Percentiles rank a stretch among this genome's conserved stretches.
Evolutionary conservation across 2,888 invertebrate species (phyloP).

Genomic region (Dryomyza anilis): DNA sequence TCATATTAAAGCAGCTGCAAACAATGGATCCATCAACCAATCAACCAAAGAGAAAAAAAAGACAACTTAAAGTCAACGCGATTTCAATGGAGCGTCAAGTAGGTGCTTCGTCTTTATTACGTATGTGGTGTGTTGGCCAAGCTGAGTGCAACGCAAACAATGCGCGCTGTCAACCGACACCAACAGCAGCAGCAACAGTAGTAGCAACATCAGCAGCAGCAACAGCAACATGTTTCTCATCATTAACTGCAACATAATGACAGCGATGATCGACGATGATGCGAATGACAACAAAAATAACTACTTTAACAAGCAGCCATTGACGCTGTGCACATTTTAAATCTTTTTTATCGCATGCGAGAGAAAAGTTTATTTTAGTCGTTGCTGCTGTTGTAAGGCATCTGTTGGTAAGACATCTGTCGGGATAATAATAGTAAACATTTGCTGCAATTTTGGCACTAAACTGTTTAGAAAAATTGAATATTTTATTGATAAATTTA

Average conservation of each 20-base stretch:
- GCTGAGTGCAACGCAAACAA: neutral
- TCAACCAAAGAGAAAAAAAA: neutral
- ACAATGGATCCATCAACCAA: constrained; percentile 3
- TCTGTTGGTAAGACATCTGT: no score
- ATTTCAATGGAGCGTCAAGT: neutral
- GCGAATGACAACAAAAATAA: neutral
- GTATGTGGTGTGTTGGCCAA: neutral
- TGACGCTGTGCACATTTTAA: no score
- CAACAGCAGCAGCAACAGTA: neutral
- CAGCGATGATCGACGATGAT: constrained; percentile 14
- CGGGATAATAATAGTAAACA: no score
- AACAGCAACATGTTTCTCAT: no score
- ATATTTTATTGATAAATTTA: no score
- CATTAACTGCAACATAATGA: constrained; percentile 17
- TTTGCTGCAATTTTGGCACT: no score
- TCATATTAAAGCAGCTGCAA: no score
- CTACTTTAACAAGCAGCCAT: neutral
- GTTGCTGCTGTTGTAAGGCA: neutral
- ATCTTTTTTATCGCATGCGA: neutral
- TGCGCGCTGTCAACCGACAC: neutral
- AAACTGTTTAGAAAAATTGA: no score
- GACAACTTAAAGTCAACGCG: neutral
- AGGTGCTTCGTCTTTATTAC: constrained; percentile 1
- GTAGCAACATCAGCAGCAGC: neutral
- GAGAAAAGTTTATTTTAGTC: neutral